Percentiles rank a stretch among this genome's conserved stretches.
phyloP scores from a whole-genome alignment of 2,888 invertebrate genomes.

The Margaritifera margaritifera region DNA sequence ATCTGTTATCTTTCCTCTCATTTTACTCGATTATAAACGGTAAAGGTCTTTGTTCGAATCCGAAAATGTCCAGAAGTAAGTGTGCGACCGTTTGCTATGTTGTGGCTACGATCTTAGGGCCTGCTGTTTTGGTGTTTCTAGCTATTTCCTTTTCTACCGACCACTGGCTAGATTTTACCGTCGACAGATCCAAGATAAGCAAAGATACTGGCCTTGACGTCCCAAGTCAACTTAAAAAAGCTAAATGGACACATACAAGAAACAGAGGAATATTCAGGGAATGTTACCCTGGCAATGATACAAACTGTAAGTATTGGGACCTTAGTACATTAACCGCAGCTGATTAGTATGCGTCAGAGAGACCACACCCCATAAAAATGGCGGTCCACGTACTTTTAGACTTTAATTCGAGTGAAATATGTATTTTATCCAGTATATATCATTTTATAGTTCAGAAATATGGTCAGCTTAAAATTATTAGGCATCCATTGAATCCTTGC shows the following conservation, averaged over 20 bases:
- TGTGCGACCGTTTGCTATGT: slow-evolving; percentile 45
- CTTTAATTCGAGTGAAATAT: background rate
- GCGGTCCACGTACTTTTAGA: background rate
- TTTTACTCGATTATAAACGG: slow-evolving; percentile 3
- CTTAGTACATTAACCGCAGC: too few relatives aligned
- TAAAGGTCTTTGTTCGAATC: too few relatives aligned
- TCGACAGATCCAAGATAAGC: slow-evolving; percentile 38
- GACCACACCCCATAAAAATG: background rate
- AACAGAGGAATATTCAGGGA: slow-evolving; percentile 63
- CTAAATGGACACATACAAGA: slow-evolving; percentile 48
- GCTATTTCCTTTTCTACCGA: slow-evolving; percentile 65
- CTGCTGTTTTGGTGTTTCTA: slow-evolving; percentile 56
- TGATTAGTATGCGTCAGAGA: background rate
- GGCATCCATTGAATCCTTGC: background rate
- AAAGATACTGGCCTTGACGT: background rate
- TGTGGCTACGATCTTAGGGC: slow-evolving; percentile 55
- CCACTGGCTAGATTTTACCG: slow-evolving; percentile 62
- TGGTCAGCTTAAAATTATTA: background rate
- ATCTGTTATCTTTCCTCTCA: slow-evolving; percentile 4
- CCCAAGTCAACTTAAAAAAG: slow-evolving; percentile 9
- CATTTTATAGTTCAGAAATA: background rate
- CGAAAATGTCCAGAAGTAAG: slow-evolving; percentile 35
- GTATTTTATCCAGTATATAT: background rate
- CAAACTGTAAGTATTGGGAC: slow-evolving; percentile 55
- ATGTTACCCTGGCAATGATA: slow-evolving; percentile 64